phyloP scores from a whole-genome alignment of 2,797 vertebrate species.

The Accipiter fasciatus region DNA sequence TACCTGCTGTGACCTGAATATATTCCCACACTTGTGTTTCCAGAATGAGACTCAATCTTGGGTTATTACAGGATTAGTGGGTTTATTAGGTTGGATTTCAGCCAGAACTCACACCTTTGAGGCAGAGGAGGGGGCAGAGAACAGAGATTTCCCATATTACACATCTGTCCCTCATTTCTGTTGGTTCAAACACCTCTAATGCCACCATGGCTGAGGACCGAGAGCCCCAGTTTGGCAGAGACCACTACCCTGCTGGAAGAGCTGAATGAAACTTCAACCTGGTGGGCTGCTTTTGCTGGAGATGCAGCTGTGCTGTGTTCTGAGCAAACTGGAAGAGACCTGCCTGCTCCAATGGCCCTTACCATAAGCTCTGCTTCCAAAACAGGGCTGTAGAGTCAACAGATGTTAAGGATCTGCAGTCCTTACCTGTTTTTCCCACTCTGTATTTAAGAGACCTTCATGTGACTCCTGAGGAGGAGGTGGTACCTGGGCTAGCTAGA shows the following conservation, averaged over 20 bases:
- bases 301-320: accelerated
- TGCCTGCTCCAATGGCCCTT: background rate
- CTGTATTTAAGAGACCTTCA: background rate
- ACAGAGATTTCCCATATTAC: background rate
- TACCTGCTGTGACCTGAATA: background rate
- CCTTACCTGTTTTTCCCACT: background rate
- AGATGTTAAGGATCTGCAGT: background rate
- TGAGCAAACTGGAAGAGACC: background rate
- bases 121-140: background rate
- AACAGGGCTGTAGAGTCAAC: background rate
- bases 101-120: background rate
- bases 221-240: background rate
- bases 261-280: background rate
- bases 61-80: background rate
- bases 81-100: background rate
- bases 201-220: background rate
- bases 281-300: background rate
- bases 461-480: background rate
- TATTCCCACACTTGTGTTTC: background rate
- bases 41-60: background rate
- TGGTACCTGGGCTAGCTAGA: background rate
- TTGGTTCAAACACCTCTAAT: background rate
- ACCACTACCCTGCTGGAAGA: background rate
- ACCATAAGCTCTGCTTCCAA: background rate
- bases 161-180: background rate